These are phyloP conservation scores for Macrophya alboannulata DNA, from an alignment of 2,888 invertebrate genomes.

Conservation along the genomic window DNA sequence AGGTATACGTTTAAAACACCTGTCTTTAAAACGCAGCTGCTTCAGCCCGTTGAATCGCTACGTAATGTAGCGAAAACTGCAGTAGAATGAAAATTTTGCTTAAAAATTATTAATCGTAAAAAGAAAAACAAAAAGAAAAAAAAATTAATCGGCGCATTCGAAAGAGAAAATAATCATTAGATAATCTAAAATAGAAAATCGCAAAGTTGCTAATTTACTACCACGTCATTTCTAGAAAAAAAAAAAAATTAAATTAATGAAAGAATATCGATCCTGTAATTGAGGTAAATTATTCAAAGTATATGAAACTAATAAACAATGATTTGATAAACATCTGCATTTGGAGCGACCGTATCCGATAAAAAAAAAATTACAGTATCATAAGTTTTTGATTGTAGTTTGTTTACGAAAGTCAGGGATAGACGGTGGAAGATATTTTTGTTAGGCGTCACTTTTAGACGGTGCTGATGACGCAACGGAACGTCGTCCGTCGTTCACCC, in stretches of 20 bases:
- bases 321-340: not conserved
- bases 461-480: slow-evolving; percentile 69
- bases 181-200: not conserved
- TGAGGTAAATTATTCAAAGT: not conserved
- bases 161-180: not conserved
- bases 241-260: not conserved
- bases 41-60: not conserved
- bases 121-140: not conserved
- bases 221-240: not conserved
- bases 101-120: not conserved
- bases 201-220: not conserved
- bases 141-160: not conserved
- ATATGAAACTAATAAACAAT: not conserved
- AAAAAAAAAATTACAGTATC: not conserved
- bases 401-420: slow-evolving; percentile 61
- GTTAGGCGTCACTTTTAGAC: slow-evolving; percentile 71
- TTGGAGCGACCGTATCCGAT: not conserved
- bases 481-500: slow-evolving; percentile 50
- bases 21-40: slow-evolving; percentile 15
- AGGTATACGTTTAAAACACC: not conserved
- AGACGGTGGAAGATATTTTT: slow-evolving; percentile 68
- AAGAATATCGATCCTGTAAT: not conserved
- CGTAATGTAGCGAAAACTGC: not conserved
- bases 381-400: slow-evolving; percentile 56
- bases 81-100: not conserved